These are phyloP conservation scores for Hemibagrus guttatus DNA, from an alignment of 2,797 vertebrate genomes.

Conservation along the genomic window DNA sequence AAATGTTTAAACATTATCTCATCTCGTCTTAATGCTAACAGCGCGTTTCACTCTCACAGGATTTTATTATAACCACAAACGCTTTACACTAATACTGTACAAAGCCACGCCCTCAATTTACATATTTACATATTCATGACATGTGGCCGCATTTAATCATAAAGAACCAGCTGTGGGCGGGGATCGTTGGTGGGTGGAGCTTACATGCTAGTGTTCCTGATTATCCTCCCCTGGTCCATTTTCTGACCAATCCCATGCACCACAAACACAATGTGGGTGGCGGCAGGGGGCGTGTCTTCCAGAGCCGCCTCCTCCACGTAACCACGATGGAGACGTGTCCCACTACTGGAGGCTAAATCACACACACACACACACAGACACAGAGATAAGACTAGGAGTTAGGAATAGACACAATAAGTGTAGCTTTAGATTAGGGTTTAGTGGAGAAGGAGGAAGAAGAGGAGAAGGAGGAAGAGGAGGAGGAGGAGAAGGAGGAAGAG, in stretches of 20 bases:
- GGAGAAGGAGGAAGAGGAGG: not conserved
- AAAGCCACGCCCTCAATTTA: not conserved
- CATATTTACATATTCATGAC: not conserved
- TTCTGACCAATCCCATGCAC: constrained; percentile 97
- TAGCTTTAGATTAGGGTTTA: not conserved
- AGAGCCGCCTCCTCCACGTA: constrained; percentile 93
- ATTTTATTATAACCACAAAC: not conserved
- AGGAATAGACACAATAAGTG: not conserved
- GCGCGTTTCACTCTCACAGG: no score
- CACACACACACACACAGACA: not conserved
- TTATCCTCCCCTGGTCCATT: constrained; percentile 97
- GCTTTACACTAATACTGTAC: not conserved
- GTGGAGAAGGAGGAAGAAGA: not conserved
- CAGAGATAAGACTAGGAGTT: not conserved
- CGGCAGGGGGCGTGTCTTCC: constrained; percentile 91
- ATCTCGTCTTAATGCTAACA: not conserved
- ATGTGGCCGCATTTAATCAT: not conserved
- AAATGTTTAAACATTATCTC: not conserved
- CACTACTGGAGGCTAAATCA: constrained; percentile 87
- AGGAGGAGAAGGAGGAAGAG: not conserved
- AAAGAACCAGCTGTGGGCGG: not conserved
- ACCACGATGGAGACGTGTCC: constrained; percentile 91
- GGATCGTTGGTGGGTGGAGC: constrained; percentile 53
- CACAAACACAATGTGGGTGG: constrained; percentile 93
- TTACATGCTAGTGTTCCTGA: constrained; percentile 95